Evolutionary conservation across 2,888 invertebrate species (phyloP).

Genomic region (Idaea aversata): DNA sequence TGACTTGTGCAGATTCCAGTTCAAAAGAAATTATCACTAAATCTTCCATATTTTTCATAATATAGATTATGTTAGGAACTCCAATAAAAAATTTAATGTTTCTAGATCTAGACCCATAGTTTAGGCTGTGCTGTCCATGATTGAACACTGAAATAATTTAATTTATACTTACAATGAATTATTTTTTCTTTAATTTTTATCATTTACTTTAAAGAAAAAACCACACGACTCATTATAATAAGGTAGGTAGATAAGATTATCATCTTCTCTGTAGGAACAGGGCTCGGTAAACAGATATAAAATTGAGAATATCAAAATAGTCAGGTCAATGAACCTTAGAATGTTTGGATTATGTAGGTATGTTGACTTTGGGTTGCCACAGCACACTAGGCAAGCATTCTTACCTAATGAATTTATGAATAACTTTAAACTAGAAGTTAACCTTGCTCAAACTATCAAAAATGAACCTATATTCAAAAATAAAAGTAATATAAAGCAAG

Average conservation of each 20-base stretch:
- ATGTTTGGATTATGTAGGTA: neutral
- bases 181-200: constrained; percentile 4
- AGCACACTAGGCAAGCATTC: neutral
- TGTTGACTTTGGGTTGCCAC: neutral
- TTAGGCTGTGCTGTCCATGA: too few species aligned
- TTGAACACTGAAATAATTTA: too few species aligned
- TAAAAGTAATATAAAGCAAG: too few species aligned
- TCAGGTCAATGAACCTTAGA: constrained; percentile 1
- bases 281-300: neutral
- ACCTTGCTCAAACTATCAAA: neutral
- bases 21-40: too few species aligned
- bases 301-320: constrained; percentile 4
- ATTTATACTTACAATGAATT: constrained; percentile 3
- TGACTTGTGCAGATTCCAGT: too few species aligned
- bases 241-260: neutral
- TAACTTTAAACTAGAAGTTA: neutral
- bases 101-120: too few species aligned
- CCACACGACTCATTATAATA: neutral
- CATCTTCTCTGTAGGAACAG: neutral
- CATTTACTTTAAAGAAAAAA: neutral
- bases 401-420: neutral
- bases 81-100: too few species aligned
- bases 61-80: too few species aligned
- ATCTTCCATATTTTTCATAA: too few species aligned
- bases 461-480: neutral